Base-by-base conservation (phyloP, 2,888 invertebrate species). In the Liopterus haemorrhoidalis region DNA sequence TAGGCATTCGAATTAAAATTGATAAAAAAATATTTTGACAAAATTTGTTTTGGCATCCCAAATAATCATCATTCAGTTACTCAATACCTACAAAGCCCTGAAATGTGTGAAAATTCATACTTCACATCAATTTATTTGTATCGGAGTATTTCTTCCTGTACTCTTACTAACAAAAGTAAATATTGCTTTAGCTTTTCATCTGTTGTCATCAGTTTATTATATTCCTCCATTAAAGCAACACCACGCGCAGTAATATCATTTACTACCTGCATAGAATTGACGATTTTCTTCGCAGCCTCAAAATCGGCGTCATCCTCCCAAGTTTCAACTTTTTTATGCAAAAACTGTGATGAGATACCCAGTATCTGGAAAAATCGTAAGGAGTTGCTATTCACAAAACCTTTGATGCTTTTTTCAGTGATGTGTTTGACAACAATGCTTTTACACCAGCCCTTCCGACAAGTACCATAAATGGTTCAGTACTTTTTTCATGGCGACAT, bases 211-310 rank as follows among this genome's bases (percentile, higher is more conserved):
- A 33, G 9, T 33, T 33, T 41, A 30, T 41, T 33, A 21, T 33
- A 41, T 21, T 41, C 33, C 12, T 41, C 41, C 16, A 41, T 41
- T 18, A 33, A 41, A 9, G 33, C 41, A 20, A 33, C 41, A 15
- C 41, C 41, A 15, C 41, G 41, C 24, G 35, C 41, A 9, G 33
- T 35, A 9, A 35, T 35, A 35, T 41, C 41, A 33, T 46, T 28
- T 15, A 37, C 44, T 16, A 28, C 38, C 28, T 15, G 11, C 37
- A 44, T 35, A 21, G 22, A 33, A 20, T 11, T 18, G n/a, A 33
- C 15, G 8, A 22, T 30, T 5, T 14, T 8, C 16, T 12, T 39
- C 4, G 27, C 12, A 12, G 27, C 15, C 8, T 27, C 20, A 15
- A 27, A 39, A 4, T 39, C 27, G 11, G 15, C 39, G 14, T 39